Conservation (phyloP, 1,140 invertebrate species). For the Lepidostoma basale region DNA sequence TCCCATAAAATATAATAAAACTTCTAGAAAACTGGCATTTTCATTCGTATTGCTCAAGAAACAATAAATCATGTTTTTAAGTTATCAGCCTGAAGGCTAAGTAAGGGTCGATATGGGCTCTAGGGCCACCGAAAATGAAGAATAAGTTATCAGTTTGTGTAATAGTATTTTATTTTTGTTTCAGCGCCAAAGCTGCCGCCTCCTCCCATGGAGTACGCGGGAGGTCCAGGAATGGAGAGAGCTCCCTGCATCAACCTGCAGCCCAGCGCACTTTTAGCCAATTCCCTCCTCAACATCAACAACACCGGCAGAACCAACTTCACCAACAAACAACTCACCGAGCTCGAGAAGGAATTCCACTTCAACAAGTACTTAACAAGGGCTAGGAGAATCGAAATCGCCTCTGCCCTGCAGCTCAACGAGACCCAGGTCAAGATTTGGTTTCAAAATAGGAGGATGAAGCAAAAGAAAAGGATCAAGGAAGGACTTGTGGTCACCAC, state of each 20-base stretch:
- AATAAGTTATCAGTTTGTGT: too few species aligned
- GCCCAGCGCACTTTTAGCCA: slow-evolving; percentile 52
- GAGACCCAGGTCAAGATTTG: slow-evolving; percentile 94
- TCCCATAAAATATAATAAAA: too few species aligned
- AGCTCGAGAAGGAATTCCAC: slow-evolving; percentile 99
- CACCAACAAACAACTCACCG: slow-evolving; percentile 98
- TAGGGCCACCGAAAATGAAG: too few species aligned
- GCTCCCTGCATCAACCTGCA: slow-evolving; percentile 51
- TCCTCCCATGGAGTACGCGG: slow-evolving; percentile 51
- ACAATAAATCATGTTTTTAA: slow-evolving; percentile 15
- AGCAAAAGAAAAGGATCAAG: slow-evolving; percentile 92
- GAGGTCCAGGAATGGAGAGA: slow-evolving; percentile 40
- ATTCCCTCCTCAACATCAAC: slow-evolving; percentile 68
- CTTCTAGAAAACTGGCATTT: too few species aligned
- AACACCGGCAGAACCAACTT: slow-evolving; percentile 95
- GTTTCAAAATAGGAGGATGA: slow-evolving; percentile 94
- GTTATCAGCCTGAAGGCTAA: too few species aligned
- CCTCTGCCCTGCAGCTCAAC: slow-evolving; percentile 92
- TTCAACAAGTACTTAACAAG: slow-evolving; percentile 99
- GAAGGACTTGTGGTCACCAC: slow-evolving; percentile 73
- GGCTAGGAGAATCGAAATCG: slow-evolving; percentile 96
- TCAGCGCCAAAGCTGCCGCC: slow-evolving; percentile 73
- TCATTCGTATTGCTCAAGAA: too few species aligned
- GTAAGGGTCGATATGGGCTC: too few species aligned
- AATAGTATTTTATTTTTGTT: slow-evolving; percentile 57